Base-by-base conservation (phyloP, 64 coral and sea anemone genomes). In the Pachyseris speciosa region DNA sequence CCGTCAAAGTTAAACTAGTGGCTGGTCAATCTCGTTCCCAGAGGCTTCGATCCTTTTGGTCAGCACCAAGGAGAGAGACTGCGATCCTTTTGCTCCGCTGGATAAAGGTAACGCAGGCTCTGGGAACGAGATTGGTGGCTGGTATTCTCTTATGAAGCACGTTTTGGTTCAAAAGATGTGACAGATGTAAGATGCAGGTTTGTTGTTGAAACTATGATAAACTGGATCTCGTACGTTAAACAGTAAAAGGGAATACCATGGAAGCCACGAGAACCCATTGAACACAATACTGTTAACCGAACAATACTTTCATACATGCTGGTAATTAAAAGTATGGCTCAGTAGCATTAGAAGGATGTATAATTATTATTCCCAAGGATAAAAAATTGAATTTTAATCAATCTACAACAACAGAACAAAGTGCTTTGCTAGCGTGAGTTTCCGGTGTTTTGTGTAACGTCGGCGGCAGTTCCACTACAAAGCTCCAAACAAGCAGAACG, bases 401-500 rank as follows among this genome's bases (percentile, higher is more conserved):
- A 19, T 81, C 61, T 60, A 32, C 60, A 25, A 52, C 33, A 34
- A 38, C 24, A 61, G 52, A 40, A 81, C 61, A 47, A 61, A 63
- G 17, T n/a, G 34, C 24, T 25, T 39, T 61, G 33, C 31, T 4
- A 3, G 31, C 9, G 9, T 60, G 77, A 61, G 36, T 61, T 81
- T 81, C 77, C 77, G 77, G 51, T 27, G 77, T 81, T 61, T 59
- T 81, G 51, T 58, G 52, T n/a, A n/a, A 9, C 39, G 9, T 27
- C 17, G 32, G 33, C 34, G 31, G 51, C 34, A 8, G 61, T 60
- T 60, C 29, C 51, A 37, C 53, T 39, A 22, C n/a, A 81, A 37
- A 81, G 77, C 52, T 59, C 39, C 53, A 80, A 59, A 81, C 20
- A 60, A 26, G 77, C 77, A 9, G 53, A 81, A 61, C 77, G 51